Evolutionary conservation across 2,113 vertebrate genomes (phyloP).

Genomic region (Apodemus sylvaticus): DNA sequence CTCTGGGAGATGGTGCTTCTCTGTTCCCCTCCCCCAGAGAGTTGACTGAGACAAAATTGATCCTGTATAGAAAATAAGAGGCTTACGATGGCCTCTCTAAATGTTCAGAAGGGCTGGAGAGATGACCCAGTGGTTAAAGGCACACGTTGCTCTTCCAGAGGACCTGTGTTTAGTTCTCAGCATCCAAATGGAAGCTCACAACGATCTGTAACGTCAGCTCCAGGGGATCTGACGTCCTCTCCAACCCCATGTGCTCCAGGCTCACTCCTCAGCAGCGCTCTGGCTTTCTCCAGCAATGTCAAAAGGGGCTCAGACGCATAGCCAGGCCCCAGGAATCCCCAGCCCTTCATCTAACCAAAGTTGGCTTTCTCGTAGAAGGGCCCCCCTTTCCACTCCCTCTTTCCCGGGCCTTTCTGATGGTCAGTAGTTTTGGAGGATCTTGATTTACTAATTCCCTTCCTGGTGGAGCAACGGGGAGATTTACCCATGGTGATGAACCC

Average conservation of each 20-base stretch:
- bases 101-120: background rate
- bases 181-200: background rate
- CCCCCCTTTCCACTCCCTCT: background rate
- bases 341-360: too few relatives aligned
- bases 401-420: background rate
- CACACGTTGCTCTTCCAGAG: background rate
- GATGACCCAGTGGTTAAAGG: too few relatives aligned
- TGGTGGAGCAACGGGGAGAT: too few relatives aligned
- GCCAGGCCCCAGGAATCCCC: background rate
- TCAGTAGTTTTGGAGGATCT: background rate
- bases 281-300: background rate
- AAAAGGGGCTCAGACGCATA: background rate
- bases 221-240: background rate
- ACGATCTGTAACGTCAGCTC: background rate
- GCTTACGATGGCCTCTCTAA: background rate
- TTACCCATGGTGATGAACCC: background rate
- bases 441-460: background rate
- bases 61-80: background rate
- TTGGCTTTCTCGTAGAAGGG: background rate
- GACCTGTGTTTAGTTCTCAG: background rate
- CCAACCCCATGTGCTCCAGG: background rate
- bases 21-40: background rate
- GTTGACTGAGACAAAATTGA: background rate
- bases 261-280: background rate
- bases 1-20: background rate